Conservation (phyloP, 1,140 invertebrate genomes). For the Lutraria rhynchaena region DNA sequence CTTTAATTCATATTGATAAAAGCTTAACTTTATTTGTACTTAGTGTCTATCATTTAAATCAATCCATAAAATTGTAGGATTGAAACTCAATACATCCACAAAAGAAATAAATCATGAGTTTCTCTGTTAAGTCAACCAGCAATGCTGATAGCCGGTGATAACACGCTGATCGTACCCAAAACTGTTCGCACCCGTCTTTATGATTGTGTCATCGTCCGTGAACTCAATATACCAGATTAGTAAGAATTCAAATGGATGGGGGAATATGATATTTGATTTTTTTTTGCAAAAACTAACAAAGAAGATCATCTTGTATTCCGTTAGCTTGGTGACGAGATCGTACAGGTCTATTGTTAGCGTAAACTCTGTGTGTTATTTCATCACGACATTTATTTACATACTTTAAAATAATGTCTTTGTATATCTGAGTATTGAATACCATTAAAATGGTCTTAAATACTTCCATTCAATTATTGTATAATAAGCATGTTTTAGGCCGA, state of each 20-base stretch:
- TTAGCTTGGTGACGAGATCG: conserved; percentile 29
- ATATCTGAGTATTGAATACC: too few species aligned
- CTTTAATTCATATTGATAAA: background rate
- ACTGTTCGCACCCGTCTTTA: conserved; percentile 9
- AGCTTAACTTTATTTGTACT: background rate
- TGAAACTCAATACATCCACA: background rate
- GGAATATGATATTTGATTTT: conserved; percentile 4
- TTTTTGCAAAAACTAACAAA: conserved; percentile 17
- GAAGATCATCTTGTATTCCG: conserved; percentile 20
- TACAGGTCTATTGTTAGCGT: conserved; percentile 16
- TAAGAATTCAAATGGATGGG: conserved; percentile 7
- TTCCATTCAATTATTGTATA: background rate
- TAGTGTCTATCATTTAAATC: too few species aligned
- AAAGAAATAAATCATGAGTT: conserved; percentile 10
- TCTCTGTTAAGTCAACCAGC: background rate
- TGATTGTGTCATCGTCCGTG: conserved; percentile 19
- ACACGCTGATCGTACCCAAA: conserved; percentile 3
- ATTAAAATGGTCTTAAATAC: too few species aligned
- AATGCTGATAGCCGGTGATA: background rate
- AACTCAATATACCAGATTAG: conserved; percentile 48
- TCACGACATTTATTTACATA: too few species aligned
- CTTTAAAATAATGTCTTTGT: too few species aligned
- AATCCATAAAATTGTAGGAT: too few species aligned
- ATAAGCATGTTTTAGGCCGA: background rate
- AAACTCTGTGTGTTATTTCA: too few species aligned